Percentiles rank a stretch among this genome's conserved stretches.
Evolutionary conservation across 2,797 vertebrate species (phyloP).

Genomic region (Microctenopoma lineatum): DNA sequence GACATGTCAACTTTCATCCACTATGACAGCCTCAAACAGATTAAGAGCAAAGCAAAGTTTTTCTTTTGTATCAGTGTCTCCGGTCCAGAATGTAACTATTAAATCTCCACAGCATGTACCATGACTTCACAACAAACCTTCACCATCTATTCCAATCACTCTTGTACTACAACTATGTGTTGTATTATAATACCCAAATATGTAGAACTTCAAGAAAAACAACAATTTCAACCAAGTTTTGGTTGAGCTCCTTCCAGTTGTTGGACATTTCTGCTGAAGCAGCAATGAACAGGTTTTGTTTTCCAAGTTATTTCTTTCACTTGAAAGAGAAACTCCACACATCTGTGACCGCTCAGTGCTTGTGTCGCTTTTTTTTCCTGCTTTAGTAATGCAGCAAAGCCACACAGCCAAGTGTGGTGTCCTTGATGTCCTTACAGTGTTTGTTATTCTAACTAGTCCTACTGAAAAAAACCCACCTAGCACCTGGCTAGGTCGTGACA

Average conservation of each 20-base stretch:
- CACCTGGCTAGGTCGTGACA: not conserved
- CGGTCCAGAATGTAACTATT: slow-evolving; percentile 43
- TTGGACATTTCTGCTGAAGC: slow-evolving; percentile 75
- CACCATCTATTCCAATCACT: slow-evolving; percentile 12
- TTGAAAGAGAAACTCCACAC: slow-evolving; percentile 46
- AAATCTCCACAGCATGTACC: slow-evolving; percentile 13
- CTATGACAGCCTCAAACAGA: slow-evolving; percentile 56
- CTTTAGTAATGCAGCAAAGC: slow-evolving; percentile 21
- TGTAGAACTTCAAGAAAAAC: slow-evolving; percentile 31
- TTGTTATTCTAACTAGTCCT: slow-evolving; percentile 4
- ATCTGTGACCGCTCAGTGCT: slow-evolving; percentile 55
- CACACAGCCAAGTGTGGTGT: slow-evolving; percentile 32
- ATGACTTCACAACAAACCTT: slow-evolving; percentile 24
- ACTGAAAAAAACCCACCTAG: slow-evolving; percentile 2
- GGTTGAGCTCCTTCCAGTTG: slow-evolving; percentile 42
- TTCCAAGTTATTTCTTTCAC: slow-evolving; percentile 55
- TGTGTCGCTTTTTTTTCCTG: slow-evolving; percentile 33
- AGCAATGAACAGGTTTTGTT: slow-evolving; percentile 67
- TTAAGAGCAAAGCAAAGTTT: slow-evolving; percentile 16
- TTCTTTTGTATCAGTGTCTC: slow-evolving; percentile 26
- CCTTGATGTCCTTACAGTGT: not conserved
- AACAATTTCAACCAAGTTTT: slow-evolving; percentile 42
- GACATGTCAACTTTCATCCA: slow-evolving; percentile 71
- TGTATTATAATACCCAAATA: slow-evolving; percentile 11
- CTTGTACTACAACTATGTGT: slow-evolving; percentile 17